A percentile compares a stretch with the other conserved stretches of the same genome.
Conservation (phyloP, 2,797 vertebrate species). For the Dallia pectoralis region DNA sequence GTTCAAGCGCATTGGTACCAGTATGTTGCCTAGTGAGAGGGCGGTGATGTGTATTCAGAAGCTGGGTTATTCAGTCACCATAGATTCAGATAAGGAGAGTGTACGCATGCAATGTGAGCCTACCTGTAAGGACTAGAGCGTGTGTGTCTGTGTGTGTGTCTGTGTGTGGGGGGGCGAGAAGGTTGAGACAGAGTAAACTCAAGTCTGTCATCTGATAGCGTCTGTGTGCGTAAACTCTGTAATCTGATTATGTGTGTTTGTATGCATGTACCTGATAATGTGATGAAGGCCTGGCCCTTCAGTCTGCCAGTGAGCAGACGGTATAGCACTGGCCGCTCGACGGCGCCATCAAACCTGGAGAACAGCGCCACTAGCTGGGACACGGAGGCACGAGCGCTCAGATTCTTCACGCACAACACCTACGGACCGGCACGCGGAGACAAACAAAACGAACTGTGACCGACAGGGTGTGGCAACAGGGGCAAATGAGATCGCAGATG, state of each 20-base stretch:
- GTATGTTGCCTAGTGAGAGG: not conserved
- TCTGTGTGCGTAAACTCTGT: not conserved
- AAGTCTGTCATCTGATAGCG: not conserved
- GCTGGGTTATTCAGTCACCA: not conserved
- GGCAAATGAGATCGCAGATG: too few relatives aligned
- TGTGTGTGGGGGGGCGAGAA: not conserved
- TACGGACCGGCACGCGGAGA: conserved; percentile 38
- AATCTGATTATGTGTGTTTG: not conserved
- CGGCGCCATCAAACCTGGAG: conserved; percentile 83
- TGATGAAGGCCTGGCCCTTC: conserved; percentile 92
- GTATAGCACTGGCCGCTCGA: conserved; percentile 73
- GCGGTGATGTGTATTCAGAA: not conserved
- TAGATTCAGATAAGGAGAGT: not conserved
- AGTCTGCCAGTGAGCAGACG: conserved; percentile 87
- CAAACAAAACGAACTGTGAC: not conserved
- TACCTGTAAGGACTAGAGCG: not conserved
- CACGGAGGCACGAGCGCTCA: conserved; percentile 78
- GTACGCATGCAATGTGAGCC: not conserved
- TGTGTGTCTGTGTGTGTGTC: not conserved
- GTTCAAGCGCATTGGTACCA: too few relatives aligned
- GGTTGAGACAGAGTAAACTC: not conserved
- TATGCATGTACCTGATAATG: conserved; percentile 76
- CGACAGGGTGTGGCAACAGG: too few relatives aligned
- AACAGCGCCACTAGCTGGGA: conserved; percentile 89
- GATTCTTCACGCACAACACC: conserved; percentile 92